phyloP scores from a whole-genome alignment of 2,888 invertebrate genomes.

The Gibbula magus region DNA sequence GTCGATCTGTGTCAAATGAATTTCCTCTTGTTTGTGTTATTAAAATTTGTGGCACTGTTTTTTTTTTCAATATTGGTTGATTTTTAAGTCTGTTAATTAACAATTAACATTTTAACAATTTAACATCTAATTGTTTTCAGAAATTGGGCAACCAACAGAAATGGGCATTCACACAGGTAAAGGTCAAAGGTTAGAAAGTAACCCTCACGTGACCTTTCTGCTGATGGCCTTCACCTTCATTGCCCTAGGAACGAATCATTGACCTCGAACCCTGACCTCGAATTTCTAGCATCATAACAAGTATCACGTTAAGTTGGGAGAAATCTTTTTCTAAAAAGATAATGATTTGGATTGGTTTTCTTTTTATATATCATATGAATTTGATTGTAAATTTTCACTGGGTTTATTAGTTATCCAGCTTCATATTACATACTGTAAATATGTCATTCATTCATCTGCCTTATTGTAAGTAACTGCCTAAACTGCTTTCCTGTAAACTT shows the following conservation, averaged over 20 bases:
- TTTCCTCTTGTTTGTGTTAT: no score
- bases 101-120: neutral
- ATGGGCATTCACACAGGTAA: no score
- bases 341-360: no score
- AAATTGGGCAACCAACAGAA: neutral
- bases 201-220: neutral
- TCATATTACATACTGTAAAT: neutral
- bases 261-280: constrained; percentile 20
- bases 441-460: neutral
- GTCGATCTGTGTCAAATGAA: no score
- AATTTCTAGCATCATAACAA: neutral
- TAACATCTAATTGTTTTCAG: neutral
- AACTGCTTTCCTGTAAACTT: no score
- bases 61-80: no score
- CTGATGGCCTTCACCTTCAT: neutral
- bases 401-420: no score
- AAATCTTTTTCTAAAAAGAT: no score
- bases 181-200: neutral
- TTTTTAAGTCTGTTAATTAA: no score
- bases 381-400: no score
- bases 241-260: neutral
- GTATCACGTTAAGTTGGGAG: neutral
- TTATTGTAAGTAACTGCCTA: neutral
- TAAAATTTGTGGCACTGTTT: no score
- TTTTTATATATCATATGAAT: no score